Percentiles rank a stretch among this genome's conserved stretches.
Conservation (phyloP, 1,140 invertebrate species). For the Doryteuthis pealeii region DNA sequence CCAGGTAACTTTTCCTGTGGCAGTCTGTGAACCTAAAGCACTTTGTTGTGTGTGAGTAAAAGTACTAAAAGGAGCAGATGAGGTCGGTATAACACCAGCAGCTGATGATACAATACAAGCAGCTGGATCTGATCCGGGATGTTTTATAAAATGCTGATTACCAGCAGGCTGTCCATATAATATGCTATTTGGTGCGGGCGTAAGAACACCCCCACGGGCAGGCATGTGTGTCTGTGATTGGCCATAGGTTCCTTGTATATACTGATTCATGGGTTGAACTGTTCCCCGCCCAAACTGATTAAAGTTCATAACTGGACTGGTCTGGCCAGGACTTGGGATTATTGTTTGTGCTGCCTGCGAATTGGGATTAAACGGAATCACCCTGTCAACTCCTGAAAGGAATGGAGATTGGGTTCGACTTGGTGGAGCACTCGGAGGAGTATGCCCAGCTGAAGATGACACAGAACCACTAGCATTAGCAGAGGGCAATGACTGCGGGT, state of each 20-base stretch:
- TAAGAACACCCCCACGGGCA: slow-evolving; percentile 30
- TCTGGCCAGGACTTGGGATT: not conserved
- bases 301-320: not conserved
- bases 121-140: not conserved
- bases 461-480: not conserved
- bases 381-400: slow-evolving; percentile 16
- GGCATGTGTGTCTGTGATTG: slow-evolving; percentile 32
- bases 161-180: slow-evolving; percentile 39
- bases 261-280: slow-evolving; percentile 42
- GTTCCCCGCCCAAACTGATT: slow-evolving; percentile 29
- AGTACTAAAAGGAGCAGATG: not conserved
- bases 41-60: not conserved
- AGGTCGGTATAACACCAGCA: not conserved
- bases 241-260: slow-evolving; percentile 41
- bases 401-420: slow-evolving; percentile 22
- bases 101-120: not conserved
- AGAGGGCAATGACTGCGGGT: not conserved
- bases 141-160: slow-evolving; percentile 28
- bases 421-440: slow-evolving; percentile 33
- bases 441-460: slow-evolving; percentile 36
- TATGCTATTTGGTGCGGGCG: slow-evolving; percentile 37
- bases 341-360: slow-evolving; percentile 1
- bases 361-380: slow-evolving; percentile 26
- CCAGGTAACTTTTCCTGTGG: slow-evolving; percentile 8
- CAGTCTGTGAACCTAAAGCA: not conserved